A percentile compares a stretch with the other conserved stretches of the same genome.
These are phyloP conservation scores for Timema podura DNA, from an alignment of 2,888 invertebrate genomes.

Conservation along the genomic window DNA sequence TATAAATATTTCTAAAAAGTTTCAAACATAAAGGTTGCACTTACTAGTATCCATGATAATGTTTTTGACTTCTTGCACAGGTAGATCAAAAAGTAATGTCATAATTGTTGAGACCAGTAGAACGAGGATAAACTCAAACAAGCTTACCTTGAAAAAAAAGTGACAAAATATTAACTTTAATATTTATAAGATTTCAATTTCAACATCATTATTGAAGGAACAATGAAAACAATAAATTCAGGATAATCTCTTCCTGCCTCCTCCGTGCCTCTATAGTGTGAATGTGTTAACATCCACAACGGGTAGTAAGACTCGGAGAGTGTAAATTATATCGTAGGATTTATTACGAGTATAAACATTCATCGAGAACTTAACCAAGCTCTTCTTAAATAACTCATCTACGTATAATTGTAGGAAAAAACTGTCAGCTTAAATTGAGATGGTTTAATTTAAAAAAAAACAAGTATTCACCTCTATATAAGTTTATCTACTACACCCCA, in stretches of 20 bases:
- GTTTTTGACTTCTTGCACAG: conserved; percentile 56
- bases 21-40: not conserved
- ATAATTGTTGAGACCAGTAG: conserved; percentile 51
- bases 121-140: conserved; percentile 54
- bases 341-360: no score
- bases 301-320: no score
- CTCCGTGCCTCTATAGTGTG: conserved; percentile 40
- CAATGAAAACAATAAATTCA: no score
- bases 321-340: not conserved
- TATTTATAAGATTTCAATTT: no score
- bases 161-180: conserved; percentile 36
- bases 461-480: no score
- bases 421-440: conserved; percentile 36
- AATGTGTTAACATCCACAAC: conserved; percentile 42
- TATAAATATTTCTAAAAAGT: not conserved
- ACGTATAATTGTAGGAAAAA: no score
- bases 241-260: no score
- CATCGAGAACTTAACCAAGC: no score
- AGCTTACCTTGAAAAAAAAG: conserved; percentile 50
- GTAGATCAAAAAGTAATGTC: conserved; percentile 61
- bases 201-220: no score
- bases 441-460: not conserved
- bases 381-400: conserved; percentile 35
- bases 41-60: conserved; percentile 42
- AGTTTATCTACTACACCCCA: conserved; percentile 34